These are phyloP conservation scores for Parasteatoda tepidariorum DNA, from an alignment of 1,140 invertebrate species.

Conservation along the genomic window DNA sequence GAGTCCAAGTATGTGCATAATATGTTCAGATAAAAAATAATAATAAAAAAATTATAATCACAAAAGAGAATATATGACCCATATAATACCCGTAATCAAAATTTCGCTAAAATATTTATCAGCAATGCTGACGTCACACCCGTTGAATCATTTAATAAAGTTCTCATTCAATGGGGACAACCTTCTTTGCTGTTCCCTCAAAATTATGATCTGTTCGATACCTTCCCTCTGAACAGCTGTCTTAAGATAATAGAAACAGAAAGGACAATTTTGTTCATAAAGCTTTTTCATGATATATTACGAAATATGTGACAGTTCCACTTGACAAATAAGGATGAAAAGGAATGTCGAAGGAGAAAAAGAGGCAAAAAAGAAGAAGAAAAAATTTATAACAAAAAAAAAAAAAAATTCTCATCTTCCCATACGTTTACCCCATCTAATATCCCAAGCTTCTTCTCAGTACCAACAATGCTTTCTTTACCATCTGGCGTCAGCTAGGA, in stretches of 20 bases:
- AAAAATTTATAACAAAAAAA: constrained; percentile 26
- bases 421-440: constrained; percentile 28
- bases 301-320: constrained; percentile 58
- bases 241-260: constrained; percentile 47
- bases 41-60: no score
- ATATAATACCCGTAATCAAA: no score
- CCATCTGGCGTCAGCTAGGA: constrained; percentile 47
- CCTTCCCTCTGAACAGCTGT: constrained; percentile 17
- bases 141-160: no score
- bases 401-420: constrained; percentile 53
- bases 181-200: background rate
- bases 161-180: no score
- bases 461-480: constrained; percentile 51
- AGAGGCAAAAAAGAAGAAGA: constrained; percentile 46
- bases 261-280: constrained; percentile 58
- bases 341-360: constrained; percentile 38
- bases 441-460: constrained; percentile 50
- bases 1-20: no score
- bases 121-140: no score
- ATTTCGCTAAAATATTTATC: no score
- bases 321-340: constrained; percentile 58
- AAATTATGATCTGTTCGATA: background rate
- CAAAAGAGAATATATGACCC: no score
- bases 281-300: constrained; percentile 47
- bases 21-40: no score